Base-by-base conservation (phyloP, 1,140 invertebrate species). In the Cydia fagiglandana region DNA sequence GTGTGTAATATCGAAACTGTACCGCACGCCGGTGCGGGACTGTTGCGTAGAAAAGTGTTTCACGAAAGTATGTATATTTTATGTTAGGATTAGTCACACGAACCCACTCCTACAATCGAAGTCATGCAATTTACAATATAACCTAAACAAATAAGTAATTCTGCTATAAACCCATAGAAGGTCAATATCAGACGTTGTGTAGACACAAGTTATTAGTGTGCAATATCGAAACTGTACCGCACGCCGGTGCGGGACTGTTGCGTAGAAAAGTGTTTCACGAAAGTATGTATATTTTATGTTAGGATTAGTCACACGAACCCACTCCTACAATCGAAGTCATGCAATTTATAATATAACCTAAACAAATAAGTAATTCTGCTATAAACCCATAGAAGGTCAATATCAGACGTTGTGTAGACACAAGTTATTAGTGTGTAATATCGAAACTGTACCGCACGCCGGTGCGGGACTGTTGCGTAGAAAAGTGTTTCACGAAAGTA, bases 221-320 rank as follows among this genome's bases (percentile, higher is more conserved):
- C 17, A n/a, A 53, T 17, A 53, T 53, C 50, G 50, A 53, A 53
- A 53, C 50, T n/a, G 50, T 53, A 53, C 50, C 50, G 50, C n/a
- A 17, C 2, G 50, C 15, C 50, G 38, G 15, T 50, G n/a, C 50
- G 10, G n/a, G 50, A 53, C 50, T 53, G 7, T n/a, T 53, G 5
- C 15, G 50, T 12, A 53, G 4, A 53, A 10, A 53, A 53, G 50
- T 53, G 50, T 47, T 47, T 24, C 24, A 24, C 24, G 24, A 24
- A 24, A 24, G 24, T 24, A 24, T 24, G 24, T 24, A 24, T 24
- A 24, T 24, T 24, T 24, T 24, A 24, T 24, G 24, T 24, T 24
- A 24, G 24, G 24, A 24, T 24, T 1, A 24, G 24, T 24, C 24
- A 24, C 24, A 4, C 4, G 30, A 30, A 30, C 30, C 30, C 2